These are phyloP conservation scores for Drosophila nannoptera DNA, from an alignment of 1,140 invertebrate species.

Conservation along the genomic window DNA sequence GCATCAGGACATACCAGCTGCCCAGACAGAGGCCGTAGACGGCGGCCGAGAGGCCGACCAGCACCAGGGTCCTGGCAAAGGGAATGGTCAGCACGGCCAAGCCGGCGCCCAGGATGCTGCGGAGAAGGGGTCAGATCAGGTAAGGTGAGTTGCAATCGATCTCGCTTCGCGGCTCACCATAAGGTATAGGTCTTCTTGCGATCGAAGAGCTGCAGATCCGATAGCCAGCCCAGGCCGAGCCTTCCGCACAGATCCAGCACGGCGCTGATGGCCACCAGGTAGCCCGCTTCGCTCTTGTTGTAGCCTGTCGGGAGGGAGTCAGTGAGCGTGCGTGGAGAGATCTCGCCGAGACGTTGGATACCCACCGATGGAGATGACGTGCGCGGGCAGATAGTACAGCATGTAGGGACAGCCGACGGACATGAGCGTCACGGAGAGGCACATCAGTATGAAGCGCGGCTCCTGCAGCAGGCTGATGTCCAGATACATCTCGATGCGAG, in stretches of 20 bases:
- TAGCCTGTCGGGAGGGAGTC: constrained; percentile 79
- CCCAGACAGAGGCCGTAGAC: constrained; percentile 86
- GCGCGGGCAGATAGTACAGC: constrained; percentile 86
- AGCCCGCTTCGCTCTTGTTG: constrained; percentile 84
- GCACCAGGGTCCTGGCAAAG: constrained; percentile 83
- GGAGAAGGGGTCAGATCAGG: constrained; percentile 21
- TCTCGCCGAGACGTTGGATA: background rate
- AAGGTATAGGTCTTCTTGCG: constrained; percentile 85
- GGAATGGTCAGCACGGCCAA: constrained; percentile 84
- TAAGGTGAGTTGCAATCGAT: background rate
- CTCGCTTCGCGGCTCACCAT: constrained; percentile 80
- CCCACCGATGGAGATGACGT: constrained; percentile 82
- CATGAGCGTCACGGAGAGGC: constrained; percentile 86
- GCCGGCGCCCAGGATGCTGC: constrained; percentile 85
- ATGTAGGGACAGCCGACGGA: constrained; percentile 88
- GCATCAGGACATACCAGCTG: constrained; percentile 87
- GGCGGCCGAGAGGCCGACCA: constrained; percentile 82
- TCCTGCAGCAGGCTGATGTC: constrained; percentile 85
- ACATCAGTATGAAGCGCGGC: constrained; percentile 85
- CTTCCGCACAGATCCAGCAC: constrained; percentile 85
- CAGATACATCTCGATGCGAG: constrained; percentile 81
- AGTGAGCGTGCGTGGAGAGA: no score
- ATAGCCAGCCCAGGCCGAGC: constrained; percentile 85
- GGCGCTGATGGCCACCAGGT: constrained; percentile 86
- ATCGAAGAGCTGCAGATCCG: constrained; percentile 86